phyloP scores from a whole-genome alignment of 2,888 invertebrate species.

The Boloria euphrosyne region DNA sequence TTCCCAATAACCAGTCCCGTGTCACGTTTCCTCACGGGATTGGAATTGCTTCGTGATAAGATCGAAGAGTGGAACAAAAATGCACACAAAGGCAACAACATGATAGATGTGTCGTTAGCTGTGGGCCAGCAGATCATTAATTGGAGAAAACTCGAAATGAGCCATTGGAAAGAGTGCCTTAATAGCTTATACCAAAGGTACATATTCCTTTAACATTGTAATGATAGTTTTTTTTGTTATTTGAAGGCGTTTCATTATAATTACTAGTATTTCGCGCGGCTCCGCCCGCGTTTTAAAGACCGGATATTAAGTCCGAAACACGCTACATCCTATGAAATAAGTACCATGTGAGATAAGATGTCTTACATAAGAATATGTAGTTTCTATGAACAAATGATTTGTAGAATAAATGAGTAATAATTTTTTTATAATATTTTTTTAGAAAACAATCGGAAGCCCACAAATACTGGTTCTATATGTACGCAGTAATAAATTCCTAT shows the following conservation, averaged over 20 bases:
- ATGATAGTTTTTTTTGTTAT: too few species aligned
- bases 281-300: too few species aligned
- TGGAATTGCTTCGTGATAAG: slow-evolving; percentile 93
- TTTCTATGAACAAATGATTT: too few species aligned
- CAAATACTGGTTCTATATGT: slow-evolving; percentile 96
- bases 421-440: slow-evolving; percentile 41
- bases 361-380: too few species aligned
- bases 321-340: too few species aligned
- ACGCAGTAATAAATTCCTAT: slow-evolving; percentile 86
- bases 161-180: slow-evolving; percentile 93
- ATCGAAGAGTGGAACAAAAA: slow-evolving; percentile 96
- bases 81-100: slow-evolving; percentile 92
- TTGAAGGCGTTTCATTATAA: too few species aligned
- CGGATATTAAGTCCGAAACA: too few species aligned
- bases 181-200: slow-evolving; percentile 85
- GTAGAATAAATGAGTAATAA: too few species aligned
- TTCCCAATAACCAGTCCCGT: slow-evolving; percentile 92
- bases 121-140: slow-evolving; percentile 91
- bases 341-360: too few species aligned
- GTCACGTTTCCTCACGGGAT: slow-evolving; percentile 93
- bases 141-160: slow-evolving; percentile 95
- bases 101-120: slow-evolving; percentile 87
- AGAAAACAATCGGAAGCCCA: slow-evolving; percentile 86
- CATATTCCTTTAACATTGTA: neutral
- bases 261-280: too few species aligned